phyloP scores from a whole-genome alignment of 2,797 vertebrate species.

The Sebastes cheni region DNA sequence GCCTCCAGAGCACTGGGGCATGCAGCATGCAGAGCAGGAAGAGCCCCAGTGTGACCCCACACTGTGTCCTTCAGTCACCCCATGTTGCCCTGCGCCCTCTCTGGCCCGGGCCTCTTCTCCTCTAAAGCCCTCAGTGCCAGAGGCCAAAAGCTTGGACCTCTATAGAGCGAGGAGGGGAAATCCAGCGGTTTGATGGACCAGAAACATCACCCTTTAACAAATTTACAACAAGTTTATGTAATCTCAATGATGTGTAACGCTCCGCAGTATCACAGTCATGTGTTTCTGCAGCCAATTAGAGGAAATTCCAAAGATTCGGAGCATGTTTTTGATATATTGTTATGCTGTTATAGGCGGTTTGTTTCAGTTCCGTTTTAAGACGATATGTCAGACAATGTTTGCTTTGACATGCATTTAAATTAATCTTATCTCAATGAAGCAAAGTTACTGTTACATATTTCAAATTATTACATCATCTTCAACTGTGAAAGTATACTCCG shows the following conservation, averaged over 20 bases:
- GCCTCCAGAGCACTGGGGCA: conserved; percentile 76
- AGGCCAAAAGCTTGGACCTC: conserved; percentile 48
- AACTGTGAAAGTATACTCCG: conserved; percentile 4
- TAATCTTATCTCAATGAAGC: conserved; percentile 20
- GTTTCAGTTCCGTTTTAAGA: conserved; percentile 14
- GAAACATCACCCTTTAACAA: conserved; percentile 49
- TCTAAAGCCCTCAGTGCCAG: conserved; percentile 51
- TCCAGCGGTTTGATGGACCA: conserved; percentile 48
- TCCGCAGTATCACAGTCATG: conserved; percentile 25
- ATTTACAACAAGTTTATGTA: conserved; percentile 54
- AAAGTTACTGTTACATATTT: conserved; percentile 44
- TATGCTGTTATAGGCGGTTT: conserved; percentile 12
- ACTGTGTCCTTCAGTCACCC: conserved; percentile 73
- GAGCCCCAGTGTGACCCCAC: conserved; percentile 76
- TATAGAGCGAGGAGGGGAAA: conserved; percentile 27
- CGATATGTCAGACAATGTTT: conserved; percentile 31
- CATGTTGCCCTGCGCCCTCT: conserved; percentile 68
- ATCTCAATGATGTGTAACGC: conserved; percentile 51
- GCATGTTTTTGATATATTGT: conserved; percentile 37
- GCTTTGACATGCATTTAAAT: conserved; percentile 24
- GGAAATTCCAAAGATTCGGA: conserved; percentile 38
- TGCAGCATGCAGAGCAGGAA: conserved; percentile 78
- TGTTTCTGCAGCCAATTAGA: conserved; percentile 30
- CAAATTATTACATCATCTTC: conserved; percentile 44
- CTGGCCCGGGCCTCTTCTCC: conserved; percentile 66